These are phyloP conservation scores for Ylistrum balloti DNA, from an alignment of 1,140 invertebrate genomes.

Conservation along the genomic window DNA sequence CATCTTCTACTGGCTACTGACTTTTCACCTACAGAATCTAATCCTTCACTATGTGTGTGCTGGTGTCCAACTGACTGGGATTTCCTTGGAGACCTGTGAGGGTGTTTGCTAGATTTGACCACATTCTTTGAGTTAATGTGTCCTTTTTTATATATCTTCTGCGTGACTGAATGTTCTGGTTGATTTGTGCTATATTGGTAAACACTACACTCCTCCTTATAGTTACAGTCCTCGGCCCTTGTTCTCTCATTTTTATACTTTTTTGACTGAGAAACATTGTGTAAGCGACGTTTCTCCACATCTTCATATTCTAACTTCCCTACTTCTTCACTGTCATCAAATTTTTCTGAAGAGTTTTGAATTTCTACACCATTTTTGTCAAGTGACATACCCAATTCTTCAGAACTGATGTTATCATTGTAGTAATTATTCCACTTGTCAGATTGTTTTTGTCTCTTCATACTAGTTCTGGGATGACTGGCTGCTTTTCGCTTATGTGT, in stretches of 20 bases:
- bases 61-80: neutral
- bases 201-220: neutral
- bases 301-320: neutral
- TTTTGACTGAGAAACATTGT: neutral
- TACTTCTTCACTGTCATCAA: neutral
- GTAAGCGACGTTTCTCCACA: neutral
- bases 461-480: neutral
- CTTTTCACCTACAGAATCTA: neutral
- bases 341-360: neutral
- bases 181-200: neutral
- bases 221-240: neutral
- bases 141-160: neutral
- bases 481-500: neutral
- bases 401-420: neutral
- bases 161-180: neutral
- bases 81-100: neutral
- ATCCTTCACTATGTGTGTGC: neutral
- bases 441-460: neutral
- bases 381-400: neutral
- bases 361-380: neutral
- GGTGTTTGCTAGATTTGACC: neutral
- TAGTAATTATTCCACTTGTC: neutral
- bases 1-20: neutral
- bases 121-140: neutral
- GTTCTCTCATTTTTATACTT: neutral